A percentile compares a stretch with the other conserved stretches of the same genome.
Conservation (phyloP, 2,113 vertebrate species). For the Phalacrocorax brasilianus region DNA sequence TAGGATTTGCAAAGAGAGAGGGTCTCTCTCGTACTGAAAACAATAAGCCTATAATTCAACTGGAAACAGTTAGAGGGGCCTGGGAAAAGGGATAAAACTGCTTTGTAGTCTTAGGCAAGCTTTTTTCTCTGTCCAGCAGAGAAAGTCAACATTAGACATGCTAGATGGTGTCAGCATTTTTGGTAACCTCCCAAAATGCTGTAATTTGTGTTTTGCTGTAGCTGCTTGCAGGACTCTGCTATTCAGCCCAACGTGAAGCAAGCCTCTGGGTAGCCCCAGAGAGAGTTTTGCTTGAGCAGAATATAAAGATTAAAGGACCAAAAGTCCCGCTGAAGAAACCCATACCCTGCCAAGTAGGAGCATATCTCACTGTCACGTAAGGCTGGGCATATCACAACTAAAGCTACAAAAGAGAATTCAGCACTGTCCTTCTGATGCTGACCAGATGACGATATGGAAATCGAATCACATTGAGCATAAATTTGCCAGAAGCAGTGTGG, state of each 20-base stretch:
- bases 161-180: background rate
- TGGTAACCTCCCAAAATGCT: background rate
- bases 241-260: background rate
- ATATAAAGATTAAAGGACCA: background rate
- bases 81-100: background rate
- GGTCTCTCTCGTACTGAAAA: background rate
- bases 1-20: background rate
- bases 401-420: background rate
- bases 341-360: background rate
- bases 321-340: background rate
- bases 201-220: background rate
- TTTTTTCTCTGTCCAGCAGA: background rate
- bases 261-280: background rate
- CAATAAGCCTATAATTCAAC: background rate
- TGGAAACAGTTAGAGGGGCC: background rate
- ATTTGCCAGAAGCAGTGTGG: background rate
- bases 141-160: background rate
- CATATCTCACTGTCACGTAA: background rate
- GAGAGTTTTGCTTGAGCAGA: background rate
- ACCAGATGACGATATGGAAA: background rate
- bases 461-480: background rate
- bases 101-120: background rate
- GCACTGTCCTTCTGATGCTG: background rate
- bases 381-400: background rate
- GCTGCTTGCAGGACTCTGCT: background rate